Evolutionary conservation across 2,888 invertebrate species (phyloP), one percentile per base, ranked within the genome.

Genomic region (Mythimna impura): DNA sequence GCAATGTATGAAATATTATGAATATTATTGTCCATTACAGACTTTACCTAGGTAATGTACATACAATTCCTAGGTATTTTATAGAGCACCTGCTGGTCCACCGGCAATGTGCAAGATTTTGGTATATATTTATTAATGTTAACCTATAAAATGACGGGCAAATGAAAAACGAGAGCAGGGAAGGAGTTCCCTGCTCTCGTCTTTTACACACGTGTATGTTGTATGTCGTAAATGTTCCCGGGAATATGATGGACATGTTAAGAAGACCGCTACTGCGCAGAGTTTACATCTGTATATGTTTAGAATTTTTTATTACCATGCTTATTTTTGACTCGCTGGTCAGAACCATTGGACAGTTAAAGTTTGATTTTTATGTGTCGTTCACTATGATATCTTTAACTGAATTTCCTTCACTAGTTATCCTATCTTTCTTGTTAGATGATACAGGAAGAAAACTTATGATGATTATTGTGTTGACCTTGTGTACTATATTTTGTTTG

Each of bases 341-440:
- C 4, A 91, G 95, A 77, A 92, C 90, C 22, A 85, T 94, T 34
- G 91, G 92, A 2, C 87, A 90, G 17, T 80, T 94, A 54, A 71
- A 91, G 34, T 94, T 91, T 67, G 89, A 95, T 77, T 94, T 93
- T 73, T 95, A 94, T 76, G 54, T 94, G 22, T 94, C 94, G 0
- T 94, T 95, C 74, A 90, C 94, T 10, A 79, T 94, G 8, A 85
- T 93, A 20, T 94, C 94, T 3, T 82, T 93, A 7, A 94, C 94
- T 1, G 94, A 94, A 78, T 90, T 93, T 17, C 94, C 95, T 3
- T 93, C 95, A 0, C 68, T 93, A 10, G 47, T 92, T 6, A 58
- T 94, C 55, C 71, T 94, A n/a, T 88, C 93, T 0, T 92, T 94
- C 66, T 77, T 90, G 14, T 85, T 94, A 73, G 95, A 95, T 74